Evolutionary conservation across 2,797 vertebrate genomes (phyloP), one percentile per base, ranked within the genome.

Genomic region (Triplophysa yarkandensis): DNA sequence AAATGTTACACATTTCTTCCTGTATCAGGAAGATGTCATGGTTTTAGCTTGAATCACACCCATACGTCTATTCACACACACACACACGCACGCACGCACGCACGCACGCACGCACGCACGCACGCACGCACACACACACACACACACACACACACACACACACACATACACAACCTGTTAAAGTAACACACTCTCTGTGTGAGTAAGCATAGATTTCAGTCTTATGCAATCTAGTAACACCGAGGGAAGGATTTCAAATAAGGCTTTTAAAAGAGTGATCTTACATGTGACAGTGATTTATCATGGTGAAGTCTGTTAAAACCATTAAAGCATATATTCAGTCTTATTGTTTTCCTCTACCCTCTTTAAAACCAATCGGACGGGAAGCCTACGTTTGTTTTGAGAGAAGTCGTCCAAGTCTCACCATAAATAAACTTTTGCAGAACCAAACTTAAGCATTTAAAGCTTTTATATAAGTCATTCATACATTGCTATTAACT

Each of bases 391-490:
- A 10, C 3, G 34, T 41, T 27, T 55, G 17, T 54, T 54, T 14
- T 13, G 10, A 39, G 36, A 39, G 36, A 39, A 39, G 13, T 13
- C 36, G 0, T 39, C 36, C 36, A 39, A 13, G 10, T 14, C 11
- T 1, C 11, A 9, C 39, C 55, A 30, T 70, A 50, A 30, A 77
- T 58, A 34, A 46, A 32, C 43, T 67, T n/a, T n/a, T n/a, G n/a
- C 71, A 68, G 57, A 17, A 3, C 46, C 68, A n/a, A 6, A 6
- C 43, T 44, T 44, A 44, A 44, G 75, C 68, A 81, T 61, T 48
- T 61, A 5, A 71, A 46, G 55, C 34, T 28, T 71, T 48, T 7
- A 25, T 60, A 34, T 61, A 61, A 61, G 50, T 36, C 41, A 50
- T 61, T 71, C 16, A 19, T 34, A 71, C 23, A 19, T 8, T 71